These are phyloP conservation scores for Choristoneura fumiferana DNA, from an alignment of 1,140 invertebrate species.

Conservation along the genomic window DNA sequence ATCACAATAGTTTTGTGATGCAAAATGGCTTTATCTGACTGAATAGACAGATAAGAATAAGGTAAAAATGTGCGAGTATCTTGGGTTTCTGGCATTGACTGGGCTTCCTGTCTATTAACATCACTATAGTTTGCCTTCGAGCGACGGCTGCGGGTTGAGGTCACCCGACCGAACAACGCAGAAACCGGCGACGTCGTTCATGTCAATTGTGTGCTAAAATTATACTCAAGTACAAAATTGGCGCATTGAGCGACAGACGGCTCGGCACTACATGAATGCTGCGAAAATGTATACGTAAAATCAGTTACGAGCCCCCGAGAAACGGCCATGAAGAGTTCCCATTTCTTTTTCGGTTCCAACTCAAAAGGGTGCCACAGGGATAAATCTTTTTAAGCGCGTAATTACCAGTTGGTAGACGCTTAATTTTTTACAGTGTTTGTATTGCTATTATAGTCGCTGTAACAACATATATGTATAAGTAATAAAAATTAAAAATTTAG, in stretches of 20 bases:
- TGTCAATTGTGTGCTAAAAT: slow-evolving; percentile 18
- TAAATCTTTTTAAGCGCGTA: too few relatives aligned
- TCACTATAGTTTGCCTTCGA: slow-evolving; percentile 67
- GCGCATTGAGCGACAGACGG: neutral
- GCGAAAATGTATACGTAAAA: too few relatives aligned
- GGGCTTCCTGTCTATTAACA: slow-evolving; percentile 71
- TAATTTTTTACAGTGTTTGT: too few relatives aligned
- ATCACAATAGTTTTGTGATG: slow-evolving; percentile 52
- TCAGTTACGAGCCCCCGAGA: too few relatives aligned
- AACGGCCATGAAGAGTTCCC: too few relatives aligned
- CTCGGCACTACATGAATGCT: neutral
- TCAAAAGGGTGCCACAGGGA: too few relatives aligned
- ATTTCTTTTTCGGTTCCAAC: too few relatives aligned
- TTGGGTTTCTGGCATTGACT: slow-evolving; percentile 60
- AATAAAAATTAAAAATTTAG: too few relatives aligned
- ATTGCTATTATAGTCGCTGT: too few relatives aligned
- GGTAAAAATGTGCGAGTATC: slow-evolving; percentile 16
- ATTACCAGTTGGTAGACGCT: too few relatives aligned
- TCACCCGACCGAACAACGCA: slow-evolving; percentile 36
- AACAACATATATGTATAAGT: too few relatives aligned
- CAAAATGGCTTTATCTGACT: slow-evolving; percentile 37
- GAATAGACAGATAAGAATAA: slow-evolving; percentile 29
- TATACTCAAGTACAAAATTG: slow-evolving; percentile 15
- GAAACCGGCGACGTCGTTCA: slow-evolving; percentile 19
- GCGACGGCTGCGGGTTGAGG: slow-evolving; percentile 70